Percentiles rank a stretch among this genome's conserved stretches.
Evolutionary conservation across 2,113 vertebrate species (phyloP).

Genomic region (Pygoscelis adeliae): DNA sequence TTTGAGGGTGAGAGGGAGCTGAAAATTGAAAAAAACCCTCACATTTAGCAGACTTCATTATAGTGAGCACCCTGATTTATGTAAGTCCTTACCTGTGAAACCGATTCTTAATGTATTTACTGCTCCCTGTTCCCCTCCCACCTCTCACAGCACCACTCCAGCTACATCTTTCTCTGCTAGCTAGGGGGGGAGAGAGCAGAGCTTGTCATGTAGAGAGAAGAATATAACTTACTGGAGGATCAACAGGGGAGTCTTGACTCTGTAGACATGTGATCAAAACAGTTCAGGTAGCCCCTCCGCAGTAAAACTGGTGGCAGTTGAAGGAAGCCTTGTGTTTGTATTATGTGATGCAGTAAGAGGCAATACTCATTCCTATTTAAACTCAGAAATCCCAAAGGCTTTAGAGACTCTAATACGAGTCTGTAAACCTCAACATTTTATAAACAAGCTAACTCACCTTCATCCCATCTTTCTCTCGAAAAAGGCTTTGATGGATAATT

Average conservation of each 20-base stretch:
- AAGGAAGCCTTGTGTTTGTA: not conserved
- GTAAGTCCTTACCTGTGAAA: not conserved
- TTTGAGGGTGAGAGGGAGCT: not conserved
- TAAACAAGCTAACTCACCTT: not conserved
- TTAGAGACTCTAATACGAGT: not conserved
- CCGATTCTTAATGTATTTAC: not conserved
- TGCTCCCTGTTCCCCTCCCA: not conserved
- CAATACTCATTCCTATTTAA: not conserved
- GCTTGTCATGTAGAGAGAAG: not conserved
- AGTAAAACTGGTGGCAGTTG: not conserved
- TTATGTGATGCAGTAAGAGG: not conserved
- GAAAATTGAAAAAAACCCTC: not conserved
- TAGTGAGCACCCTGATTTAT: not conserved
- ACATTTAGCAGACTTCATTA: not conserved
- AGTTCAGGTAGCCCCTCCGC: not conserved
- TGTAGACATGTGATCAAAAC: not conserved
- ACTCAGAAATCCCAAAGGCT: not conserved
- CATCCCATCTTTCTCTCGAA: not conserved
- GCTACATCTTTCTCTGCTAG: not conserved
- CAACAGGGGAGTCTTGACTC: not conserved
- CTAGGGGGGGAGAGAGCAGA: not conserved
- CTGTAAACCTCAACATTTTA: not conserved
- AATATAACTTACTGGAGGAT: not conserved
- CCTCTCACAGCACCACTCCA: not conserved
- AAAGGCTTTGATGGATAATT: not conserved